Evolutionary conservation across 2,888 invertebrate species (phyloP).

Genomic region (Nycteola revayana): DNA sequence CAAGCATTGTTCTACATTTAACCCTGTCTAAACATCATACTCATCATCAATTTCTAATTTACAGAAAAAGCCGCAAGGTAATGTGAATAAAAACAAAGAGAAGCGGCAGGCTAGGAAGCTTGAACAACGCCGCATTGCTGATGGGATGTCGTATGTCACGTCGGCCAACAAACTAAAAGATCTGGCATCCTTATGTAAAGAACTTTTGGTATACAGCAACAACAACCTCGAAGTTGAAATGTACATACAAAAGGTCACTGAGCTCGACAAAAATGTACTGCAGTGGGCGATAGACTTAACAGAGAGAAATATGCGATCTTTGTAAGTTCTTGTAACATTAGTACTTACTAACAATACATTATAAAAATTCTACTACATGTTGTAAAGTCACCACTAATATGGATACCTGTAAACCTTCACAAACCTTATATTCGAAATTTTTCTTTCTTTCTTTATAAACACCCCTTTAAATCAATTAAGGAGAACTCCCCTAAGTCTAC

Average conservation of each 20-base stretch:
- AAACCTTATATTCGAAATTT: too few relatives aligned
- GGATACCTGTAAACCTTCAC: too few relatives aligned
- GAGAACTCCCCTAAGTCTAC: too few relatives aligned
- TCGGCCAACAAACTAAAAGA: constrained; percentile 83
- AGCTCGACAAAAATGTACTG: constrained; percentile 80
- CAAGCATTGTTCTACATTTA: background rate
- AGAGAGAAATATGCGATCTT: constrained; percentile 88
- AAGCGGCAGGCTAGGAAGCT: constrained; percentile 83
- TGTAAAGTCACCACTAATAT: too few relatives aligned
- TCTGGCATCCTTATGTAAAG: constrained; percentile 82
- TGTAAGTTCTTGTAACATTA: constrained; percentile 86
- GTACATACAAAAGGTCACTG: constrained; percentile 79
- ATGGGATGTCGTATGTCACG: constrained; percentile 82
- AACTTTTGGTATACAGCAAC: constrained; percentile 83
- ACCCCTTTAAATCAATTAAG: too few relatives aligned
- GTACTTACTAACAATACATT: too few relatives aligned
- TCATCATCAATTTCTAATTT: constrained; percentile 3
- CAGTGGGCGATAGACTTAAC: constrained; percentile 89
- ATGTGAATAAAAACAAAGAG: constrained; percentile 81
- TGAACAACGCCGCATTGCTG: constrained; percentile 82
- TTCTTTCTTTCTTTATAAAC: too few relatives aligned
- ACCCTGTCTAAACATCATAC: too few relatives aligned
- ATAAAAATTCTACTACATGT: too few relatives aligned
- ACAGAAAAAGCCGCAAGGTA: constrained; percentile 73
- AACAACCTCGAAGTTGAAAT: constrained; percentile 83